Evolutionary conservation across 2,797 vertebrate species (phyloP).

Genomic region (Sebastiscus albofasciatus): DNA sequence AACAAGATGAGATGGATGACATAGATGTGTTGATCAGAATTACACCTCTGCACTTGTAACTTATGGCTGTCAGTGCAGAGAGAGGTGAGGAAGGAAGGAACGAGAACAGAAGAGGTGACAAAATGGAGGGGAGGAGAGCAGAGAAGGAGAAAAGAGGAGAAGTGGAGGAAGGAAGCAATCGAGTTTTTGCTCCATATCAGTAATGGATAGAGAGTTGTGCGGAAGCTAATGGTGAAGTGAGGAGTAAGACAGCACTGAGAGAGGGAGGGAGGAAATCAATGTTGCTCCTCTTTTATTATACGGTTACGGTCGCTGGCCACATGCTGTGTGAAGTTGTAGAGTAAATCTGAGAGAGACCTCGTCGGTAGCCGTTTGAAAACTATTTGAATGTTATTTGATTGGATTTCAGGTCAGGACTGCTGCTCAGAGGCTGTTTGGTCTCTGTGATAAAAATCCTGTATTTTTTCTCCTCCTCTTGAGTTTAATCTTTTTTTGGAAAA

Average conservation of each 20-base stretch:
- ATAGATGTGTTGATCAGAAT: neutral
- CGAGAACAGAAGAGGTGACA: neutral
- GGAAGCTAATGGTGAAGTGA: slow-evolving; percentile 43
- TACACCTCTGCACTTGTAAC: neutral
- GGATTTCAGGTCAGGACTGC: slow-evolving; percentile 14
- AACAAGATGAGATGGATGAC: neutral
- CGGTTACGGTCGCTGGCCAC: neutral
- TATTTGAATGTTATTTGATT: neutral
- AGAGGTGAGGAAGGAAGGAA: neutral
- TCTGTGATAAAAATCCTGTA: neutral
- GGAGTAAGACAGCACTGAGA: slow-evolving; percentile 18
- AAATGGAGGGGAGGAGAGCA: slow-evolving; percentile 16
- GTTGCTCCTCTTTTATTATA: slow-evolving; percentile 22
- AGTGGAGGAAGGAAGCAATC: slow-evolving; percentile 28
- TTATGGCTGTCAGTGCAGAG: neutral
- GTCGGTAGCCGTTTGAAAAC: neutral
- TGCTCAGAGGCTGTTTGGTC: neutral
- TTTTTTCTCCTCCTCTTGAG: slow-evolving; percentile 20
- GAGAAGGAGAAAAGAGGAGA: neutral
- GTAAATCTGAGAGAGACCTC: neutral
- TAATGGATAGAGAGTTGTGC: slow-evolving; percentile 53
- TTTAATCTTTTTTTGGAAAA: slow-evolving; percentile 3
- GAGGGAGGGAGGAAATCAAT: slow-evolving; percentile 36
- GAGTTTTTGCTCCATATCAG: slow-evolving; percentile 28
- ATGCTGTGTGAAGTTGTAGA: neutral